A percentile compares a stretch with the other conserved stretches of the same genome.
Conservation (phyloP, 2,888 invertebrate species). For the Tachina fera region DNA sequence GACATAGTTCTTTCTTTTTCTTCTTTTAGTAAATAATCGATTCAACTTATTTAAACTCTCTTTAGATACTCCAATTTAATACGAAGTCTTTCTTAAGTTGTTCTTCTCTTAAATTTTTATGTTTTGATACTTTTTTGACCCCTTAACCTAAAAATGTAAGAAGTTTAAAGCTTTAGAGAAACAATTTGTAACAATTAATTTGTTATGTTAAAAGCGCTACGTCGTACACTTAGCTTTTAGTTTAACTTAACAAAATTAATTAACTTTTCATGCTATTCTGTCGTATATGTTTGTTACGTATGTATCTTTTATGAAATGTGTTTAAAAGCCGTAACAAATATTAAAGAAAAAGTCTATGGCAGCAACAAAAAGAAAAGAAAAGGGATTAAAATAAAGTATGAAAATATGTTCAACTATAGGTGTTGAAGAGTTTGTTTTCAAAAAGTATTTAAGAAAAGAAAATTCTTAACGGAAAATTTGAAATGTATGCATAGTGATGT, state of each 20-base stretch:
- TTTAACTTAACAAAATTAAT: slow-evolving; percentile 52
- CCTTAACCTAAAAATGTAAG: slow-evolving; percentile 45
- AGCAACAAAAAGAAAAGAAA: background rate
- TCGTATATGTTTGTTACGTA: background rate
- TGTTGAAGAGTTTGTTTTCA: slow-evolving; percentile 11
- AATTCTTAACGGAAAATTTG: slow-evolving; percentile 1
- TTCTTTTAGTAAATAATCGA: background rate
- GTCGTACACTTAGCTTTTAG: background rate
- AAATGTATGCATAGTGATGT: slow-evolving; percentile 4
- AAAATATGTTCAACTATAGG: slow-evolving; percentile 6
- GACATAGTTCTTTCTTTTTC: background rate
- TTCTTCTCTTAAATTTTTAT: background rate
- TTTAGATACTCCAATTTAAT: background rate
- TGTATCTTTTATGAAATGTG: background rate
- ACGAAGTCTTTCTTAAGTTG: background rate
- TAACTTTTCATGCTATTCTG: slow-evolving; percentile 37
- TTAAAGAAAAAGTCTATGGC: slow-evolving; percentile 29
- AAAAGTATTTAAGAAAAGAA: slow-evolving; percentile 19
- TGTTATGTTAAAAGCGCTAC: slow-evolving; percentile 5
- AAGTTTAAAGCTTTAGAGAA: slow-evolving; percentile 19
- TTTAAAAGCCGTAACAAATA: slow-evolving; percentile 38
- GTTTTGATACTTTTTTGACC: slow-evolving; percentile 21
- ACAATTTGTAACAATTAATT: slow-evolving; percentile 47
- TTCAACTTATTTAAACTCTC: slow-evolving; percentile 6
- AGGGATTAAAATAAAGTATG: slow-evolving; percentile 32